Evolutionary conservation across 1,140 invertebrate genomes (phyloP), one percentile per base, ranked within the genome.

Genomic region (Eriosoma lanigerum): DNA sequence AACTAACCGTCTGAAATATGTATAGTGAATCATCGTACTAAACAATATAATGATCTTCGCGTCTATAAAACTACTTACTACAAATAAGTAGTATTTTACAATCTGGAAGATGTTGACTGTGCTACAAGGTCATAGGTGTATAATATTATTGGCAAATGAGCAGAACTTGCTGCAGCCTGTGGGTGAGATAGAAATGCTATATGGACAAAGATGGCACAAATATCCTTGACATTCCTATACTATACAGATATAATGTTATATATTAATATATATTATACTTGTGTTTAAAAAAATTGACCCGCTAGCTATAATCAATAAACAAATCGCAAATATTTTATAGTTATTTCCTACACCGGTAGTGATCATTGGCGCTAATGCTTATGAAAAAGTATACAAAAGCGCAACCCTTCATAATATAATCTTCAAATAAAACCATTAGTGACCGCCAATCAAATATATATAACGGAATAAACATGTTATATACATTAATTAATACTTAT

Each of bases 171-270:
- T 68, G 32, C 26, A 52, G 68, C 68, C 46, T 46, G 38, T 9
- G 54, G 75, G 21, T 26, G 13, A 78, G 73, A 24, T 58, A 60
- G 29, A 62, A 62, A 62, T 38, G 46, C 56, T 15, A 58, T 15
- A 58, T 21, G 24, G 24, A 60, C n/a, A 78, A 78, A 78, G 54
- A 78, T 78, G 75, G 75, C 56, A 78, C 75, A 62, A 46, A 78
- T 62, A 78, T 78, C 75, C 75, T 78, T 78, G 75, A 78, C 75
- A 78, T 78, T 78, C 75, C 75, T 78, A 12, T 62, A 60, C n/a
- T 19, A 78, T 19, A 56, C 24, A 62, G 12, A 72, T 48, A 46
- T 44, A n/a, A n/a, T n/a, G n/a, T n/a, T n/a, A n/a, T n/a, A n/a
- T n/a, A n/a, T n/a, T n/a, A n/a, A n/a, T n/a, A 58, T 26, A 26